Conservation (phyloP, 2,888 invertebrate genomes). For the Heterodera filipjevi region DNA sequence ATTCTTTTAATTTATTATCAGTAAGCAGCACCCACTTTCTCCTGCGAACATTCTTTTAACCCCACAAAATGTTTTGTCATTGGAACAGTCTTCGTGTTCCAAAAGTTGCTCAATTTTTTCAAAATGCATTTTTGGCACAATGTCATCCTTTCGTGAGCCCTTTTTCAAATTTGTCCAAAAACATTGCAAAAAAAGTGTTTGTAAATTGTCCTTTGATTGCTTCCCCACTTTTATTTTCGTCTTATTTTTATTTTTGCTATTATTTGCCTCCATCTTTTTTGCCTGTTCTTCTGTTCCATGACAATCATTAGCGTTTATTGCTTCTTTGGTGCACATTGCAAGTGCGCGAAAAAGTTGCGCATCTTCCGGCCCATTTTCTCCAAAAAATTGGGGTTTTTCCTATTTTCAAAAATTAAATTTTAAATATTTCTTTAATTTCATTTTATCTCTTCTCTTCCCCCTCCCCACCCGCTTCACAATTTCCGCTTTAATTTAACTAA, state of each 20-base stretch:
- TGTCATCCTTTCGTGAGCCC: neutral
- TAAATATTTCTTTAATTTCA: no score
- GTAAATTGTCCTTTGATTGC: neutral
- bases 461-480: no score
- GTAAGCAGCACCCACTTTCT: neutral
- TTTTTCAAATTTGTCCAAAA: neutral
- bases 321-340: neutral
- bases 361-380: neutral
- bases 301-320: neutral
- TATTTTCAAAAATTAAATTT: no score
- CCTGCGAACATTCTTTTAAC: neutral
- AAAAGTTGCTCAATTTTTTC: neutral
- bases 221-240: neutral
- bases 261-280: neutral
- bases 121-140: neutral
- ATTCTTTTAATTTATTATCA: neutral
- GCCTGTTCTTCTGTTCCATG: neutral
- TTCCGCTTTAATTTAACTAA: no score
- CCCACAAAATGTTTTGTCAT: neutral
- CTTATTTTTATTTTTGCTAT: neutral
- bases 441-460: no score
- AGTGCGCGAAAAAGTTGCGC: neutral
- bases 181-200: constrained; percentile 2
- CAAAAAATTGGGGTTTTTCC: neutral
- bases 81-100: neutral